These are phyloP conservation scores for Macroramphosus scolopax DNA, from an alignment of 2,797 vertebrate genomes.

Conservation along the genomic window DNA sequence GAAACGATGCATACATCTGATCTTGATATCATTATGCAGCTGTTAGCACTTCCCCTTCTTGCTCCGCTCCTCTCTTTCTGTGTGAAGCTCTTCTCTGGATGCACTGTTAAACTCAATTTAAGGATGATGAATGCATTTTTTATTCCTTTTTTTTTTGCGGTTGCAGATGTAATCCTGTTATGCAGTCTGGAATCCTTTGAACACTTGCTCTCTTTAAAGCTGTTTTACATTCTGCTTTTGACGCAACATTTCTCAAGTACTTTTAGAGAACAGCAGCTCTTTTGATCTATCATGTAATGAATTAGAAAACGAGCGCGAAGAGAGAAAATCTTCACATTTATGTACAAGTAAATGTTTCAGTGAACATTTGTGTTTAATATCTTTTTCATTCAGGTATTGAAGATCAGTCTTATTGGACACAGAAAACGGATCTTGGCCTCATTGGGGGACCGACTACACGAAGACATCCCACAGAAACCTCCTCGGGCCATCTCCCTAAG, in stretches of 20 bases:
- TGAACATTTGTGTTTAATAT: too few species aligned
- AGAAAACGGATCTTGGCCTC: conserved; percentile 95
- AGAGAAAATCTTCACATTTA: too few species aligned
- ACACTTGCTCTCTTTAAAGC: conserved; percentile 14
- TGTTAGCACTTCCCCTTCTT: conserved; percentile 31
- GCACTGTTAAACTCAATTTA: conserved; percentile 18
- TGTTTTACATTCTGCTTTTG: conserved; percentile 33
- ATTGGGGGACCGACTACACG: conserved; percentile 94
- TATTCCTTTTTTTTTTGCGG: conserved; percentile 15
- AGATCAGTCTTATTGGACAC: conserved; percentile 94
- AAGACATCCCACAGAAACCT: conserved; percentile 95
- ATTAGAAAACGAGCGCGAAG: too few species aligned
- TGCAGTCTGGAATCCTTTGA: conserved; percentile 35
- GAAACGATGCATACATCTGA: conserved; percentile 30
- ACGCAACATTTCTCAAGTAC: not conserved
- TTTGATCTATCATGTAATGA: too few species aligned
- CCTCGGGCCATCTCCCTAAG: conserved; percentile 96
- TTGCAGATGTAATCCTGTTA: conserved; percentile 14
- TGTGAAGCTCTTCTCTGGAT: conserved; percentile 8
- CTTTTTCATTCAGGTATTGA: conserved; percentile 88
- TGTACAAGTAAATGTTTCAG: too few species aligned
- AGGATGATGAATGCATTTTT: conserved; percentile 14
- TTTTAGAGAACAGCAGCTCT: not conserved
- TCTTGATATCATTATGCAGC: conserved; percentile 43
- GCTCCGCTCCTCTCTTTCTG: conserved; percentile 13